These are phyloP conservation scores for Stegastes partitus DNA, from an alignment of 2,113 vertebrate genomes.

Conservation along the genomic window DNA sequence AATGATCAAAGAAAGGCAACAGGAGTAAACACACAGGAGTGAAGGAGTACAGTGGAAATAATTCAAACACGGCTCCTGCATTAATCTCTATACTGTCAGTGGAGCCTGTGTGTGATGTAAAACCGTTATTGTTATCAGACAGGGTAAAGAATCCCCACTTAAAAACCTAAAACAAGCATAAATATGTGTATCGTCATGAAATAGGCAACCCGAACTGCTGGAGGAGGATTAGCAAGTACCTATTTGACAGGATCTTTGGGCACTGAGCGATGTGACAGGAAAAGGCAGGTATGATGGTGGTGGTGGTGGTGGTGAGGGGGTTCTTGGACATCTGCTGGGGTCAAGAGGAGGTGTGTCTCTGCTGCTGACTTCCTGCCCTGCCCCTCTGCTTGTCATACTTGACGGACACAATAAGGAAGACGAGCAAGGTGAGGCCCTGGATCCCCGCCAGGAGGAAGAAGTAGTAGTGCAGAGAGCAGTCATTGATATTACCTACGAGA, in stretches of 20 bases:
- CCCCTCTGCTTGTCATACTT: conserved; percentile 89
- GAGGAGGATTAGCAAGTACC: conserved; percentile 26
- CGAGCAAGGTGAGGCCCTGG: conserved; percentile 91
- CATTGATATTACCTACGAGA: conserved; percentile 92
- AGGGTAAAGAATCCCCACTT: background rate
- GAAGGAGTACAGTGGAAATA: conserved; percentile 6
- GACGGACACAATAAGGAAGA: conserved; percentile 94
- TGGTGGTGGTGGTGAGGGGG: background rate
- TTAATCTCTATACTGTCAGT: conserved; percentile 15
- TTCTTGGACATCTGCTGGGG: conserved; percentile 6
- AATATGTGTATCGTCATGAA: conserved; percentile 38
- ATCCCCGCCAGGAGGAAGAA: conserved; percentile 96
- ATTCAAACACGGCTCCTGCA: conserved; percentile 30
- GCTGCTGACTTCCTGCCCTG: conserved; percentile 64
- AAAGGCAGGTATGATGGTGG: conserved; percentile 36
- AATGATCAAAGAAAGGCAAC: conserved; percentile 63
- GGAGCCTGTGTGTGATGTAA: conserved; percentile 22
- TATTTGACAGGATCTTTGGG: conserved; percentile 24
- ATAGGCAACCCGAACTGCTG: conserved; percentile 10
- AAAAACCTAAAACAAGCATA: conserved; percentile 54
- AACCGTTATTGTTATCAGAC: conserved; percentile 21
- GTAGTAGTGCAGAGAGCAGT: conserved; percentile 94
- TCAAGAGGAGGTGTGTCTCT: conserved; percentile 75
- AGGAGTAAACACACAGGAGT: conserved; percentile 40
- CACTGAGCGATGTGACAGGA: conserved; percentile 20